phyloP scores from a whole-genome alignment of 2,113 vertebrate species.

The Paratilapia polleni region DNA sequence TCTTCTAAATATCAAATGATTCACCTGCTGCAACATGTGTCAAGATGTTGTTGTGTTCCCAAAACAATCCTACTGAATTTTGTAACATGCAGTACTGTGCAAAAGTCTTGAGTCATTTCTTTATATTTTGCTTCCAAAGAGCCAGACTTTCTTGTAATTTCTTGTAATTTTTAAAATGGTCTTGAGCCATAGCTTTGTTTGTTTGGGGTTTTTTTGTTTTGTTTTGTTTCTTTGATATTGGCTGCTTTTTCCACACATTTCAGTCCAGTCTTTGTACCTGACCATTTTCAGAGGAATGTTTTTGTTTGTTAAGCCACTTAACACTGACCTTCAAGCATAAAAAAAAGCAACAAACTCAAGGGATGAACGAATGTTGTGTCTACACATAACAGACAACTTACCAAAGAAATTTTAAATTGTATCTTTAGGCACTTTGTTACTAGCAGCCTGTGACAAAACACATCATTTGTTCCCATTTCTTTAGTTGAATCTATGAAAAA shows the following conservation, averaged over 20 bases:
- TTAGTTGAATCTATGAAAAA: background rate
- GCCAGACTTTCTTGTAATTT: background rate
- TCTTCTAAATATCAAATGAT: background rate
- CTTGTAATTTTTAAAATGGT: background rate
- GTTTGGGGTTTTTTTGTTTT: too few species aligned
- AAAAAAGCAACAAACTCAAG: background rate
- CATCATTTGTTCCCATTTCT: background rate
- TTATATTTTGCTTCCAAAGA: background rate
- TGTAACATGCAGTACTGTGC: background rate
- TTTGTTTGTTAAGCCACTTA: background rate
- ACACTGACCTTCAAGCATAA: background rate
- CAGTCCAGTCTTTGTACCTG: background rate
- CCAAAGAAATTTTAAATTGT: background rate
- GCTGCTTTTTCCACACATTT: background rate
- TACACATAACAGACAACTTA: background rate
- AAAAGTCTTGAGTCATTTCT: background rate
- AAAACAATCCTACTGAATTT: background rate
- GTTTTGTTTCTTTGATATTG: too few species aligned
- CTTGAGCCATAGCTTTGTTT: background rate
- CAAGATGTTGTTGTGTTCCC: background rate
- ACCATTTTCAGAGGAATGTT: background rate
- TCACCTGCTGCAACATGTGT: background rate
- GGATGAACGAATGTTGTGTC: background rate
- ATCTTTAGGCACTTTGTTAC: background rate
- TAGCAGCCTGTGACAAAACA: background rate